Evolutionary conservation across 2,113 vertebrate species (phyloP), one percentile per base, ranked within the genome.

Genomic region (Rana temporaria): DNA sequence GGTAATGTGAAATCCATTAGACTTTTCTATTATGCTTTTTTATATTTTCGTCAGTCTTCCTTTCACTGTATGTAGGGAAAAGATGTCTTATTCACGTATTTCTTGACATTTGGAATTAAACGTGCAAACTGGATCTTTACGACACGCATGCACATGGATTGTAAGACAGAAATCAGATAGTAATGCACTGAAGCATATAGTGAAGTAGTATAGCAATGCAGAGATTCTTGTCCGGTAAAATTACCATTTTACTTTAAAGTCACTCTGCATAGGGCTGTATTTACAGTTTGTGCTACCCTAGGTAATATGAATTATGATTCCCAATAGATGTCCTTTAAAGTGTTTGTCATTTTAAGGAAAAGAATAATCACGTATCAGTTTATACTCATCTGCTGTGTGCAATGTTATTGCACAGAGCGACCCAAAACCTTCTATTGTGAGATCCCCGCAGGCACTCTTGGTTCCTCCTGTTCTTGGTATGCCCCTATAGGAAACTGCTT

Each of bases 1-100:
- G 26, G 9, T 53, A 64, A 67, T 48, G 60, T 64, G 74, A 64
- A 77, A 77, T 52, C n/a, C 38, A 77, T 77, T 65, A 53, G 60
- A 19, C 17, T 64, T 77, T 62, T 62, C 57, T 22, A 60, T 62
- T 75, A 38, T 30, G 56, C 56, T 32, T 20, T 53, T 75, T 62
- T 62, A 75, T 42, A 16, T 62, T 60, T 48, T 75, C n/a, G 34
- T 62, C 30, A 6, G 9, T 38, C 57, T 75, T 24, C 42, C 42
- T 75, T 19, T 75, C 56, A 75, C 60, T 18, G 12, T 42, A 42
- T 59, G 32, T 60, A n/a, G 30, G 5, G 14, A 62, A 59, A 62
- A 60, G 5, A 42, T 32, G 38, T 75, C 57, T 75, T 8, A 42
- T 18, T 38, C 56, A 22, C 20, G 38, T 22, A 75, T 75, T 75